phyloP scores from a whole-genome alignment of 1,140 invertebrate genomes.

The Cotesia glomerata region DNA sequence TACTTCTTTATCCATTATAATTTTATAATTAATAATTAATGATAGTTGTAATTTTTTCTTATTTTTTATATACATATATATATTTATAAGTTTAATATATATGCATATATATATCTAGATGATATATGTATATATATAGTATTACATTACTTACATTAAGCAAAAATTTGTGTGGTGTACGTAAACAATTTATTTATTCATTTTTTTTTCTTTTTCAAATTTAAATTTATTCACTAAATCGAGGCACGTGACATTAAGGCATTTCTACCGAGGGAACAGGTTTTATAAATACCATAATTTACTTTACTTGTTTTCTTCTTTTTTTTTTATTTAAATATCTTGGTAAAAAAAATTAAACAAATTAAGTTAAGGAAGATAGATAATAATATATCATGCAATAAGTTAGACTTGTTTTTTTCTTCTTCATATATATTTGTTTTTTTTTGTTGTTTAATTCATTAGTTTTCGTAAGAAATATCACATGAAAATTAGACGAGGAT shows the following conservation, averaged over 20 bases:
- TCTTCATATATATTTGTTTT: too few relatives aligned
- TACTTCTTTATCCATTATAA: neutral
- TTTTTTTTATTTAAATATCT: neutral
- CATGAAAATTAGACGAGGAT: constrained; percentile 1
- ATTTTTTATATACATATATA: constrained; percentile 49
- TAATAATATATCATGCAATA: neutral
- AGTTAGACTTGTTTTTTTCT: neutral
- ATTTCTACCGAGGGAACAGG: constrained; percentile 50
- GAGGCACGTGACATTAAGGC: constrained; percentile 57
- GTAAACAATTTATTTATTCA: constrained; percentile 52
- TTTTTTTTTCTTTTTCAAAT: constrained; percentile 20
- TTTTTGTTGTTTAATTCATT: too few relatives aligned
- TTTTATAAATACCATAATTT: constrained; percentile 16
- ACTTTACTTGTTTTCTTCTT: neutral
- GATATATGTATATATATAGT: constrained; percentile 15
- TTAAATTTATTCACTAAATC: constrained; percentile 27
- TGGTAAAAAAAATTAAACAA: neutral
- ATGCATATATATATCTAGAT: neutral
- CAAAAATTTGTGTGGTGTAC: neutral
- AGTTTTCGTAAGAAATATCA: neutral
- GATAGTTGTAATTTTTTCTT: constrained; percentile 2
- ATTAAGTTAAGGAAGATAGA: neutral
- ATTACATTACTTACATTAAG: constrained; percentile 13
- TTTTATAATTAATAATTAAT: neutral
- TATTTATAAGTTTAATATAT: constrained; percentile 44